Evolutionary conservation across 23 tunicate species (phyloP).

Genomic region (Phallusia fumigata): DNA sequence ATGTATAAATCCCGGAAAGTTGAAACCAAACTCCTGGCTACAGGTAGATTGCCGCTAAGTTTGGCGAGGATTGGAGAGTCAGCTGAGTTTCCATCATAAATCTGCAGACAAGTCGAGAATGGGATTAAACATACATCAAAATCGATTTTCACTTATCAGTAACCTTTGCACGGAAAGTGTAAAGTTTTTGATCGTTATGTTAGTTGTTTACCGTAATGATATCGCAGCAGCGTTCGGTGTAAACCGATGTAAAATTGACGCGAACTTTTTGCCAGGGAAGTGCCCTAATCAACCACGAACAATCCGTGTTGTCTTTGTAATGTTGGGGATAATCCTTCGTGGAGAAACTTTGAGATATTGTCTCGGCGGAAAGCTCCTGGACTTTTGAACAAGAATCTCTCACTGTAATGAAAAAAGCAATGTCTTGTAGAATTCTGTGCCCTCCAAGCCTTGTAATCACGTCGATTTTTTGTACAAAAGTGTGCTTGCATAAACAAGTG

Average conservation of each 20-base stretch:
- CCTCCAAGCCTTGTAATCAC: too few relatives aligned
- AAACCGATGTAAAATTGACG: background rate
- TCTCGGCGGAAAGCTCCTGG: background rate
- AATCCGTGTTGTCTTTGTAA: constrained; percentile 8
- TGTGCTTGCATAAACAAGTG: too few relatives aligned
- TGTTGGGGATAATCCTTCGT: background rate
- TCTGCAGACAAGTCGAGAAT: background rate
- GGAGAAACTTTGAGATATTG: background rate
- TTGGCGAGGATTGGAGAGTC: constrained; percentile 6
- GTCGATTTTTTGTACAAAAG: too few relatives aligned
- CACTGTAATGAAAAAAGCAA: background rate
- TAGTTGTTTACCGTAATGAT: background rate
- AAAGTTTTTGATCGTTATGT: too few relatives aligned
- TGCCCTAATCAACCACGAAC: background rate
- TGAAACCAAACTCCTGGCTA: background rate
- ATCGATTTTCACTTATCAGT: too few relatives aligned
- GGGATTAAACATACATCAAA: too few relatives aligned
- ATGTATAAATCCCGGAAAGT: background rate
- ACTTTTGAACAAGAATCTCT: background rate
- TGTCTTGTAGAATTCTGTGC: too few relatives aligned
- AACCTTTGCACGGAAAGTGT: too few relatives aligned
- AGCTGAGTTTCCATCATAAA: background rate
- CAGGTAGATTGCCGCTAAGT: background rate
- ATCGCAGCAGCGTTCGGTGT: constrained; percentile 17
- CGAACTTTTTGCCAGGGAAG: background rate